phyloP scores from a whole-genome alignment of 2,888 invertebrate genomes.

The Mythimna vitellina region DNA sequence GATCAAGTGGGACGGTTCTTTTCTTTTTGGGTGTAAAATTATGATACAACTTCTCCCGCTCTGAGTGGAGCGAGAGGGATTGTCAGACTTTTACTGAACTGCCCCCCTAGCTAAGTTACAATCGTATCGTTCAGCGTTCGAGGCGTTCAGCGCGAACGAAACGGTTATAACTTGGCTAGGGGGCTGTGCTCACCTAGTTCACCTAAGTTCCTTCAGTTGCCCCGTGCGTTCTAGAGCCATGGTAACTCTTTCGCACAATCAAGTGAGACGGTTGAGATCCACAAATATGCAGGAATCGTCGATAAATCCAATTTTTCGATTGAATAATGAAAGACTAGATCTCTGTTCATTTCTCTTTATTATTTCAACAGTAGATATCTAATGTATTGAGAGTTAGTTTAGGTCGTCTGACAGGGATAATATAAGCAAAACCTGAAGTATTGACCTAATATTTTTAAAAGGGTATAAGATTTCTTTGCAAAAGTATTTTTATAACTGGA shows the following conservation, averaged over 20 bases:
- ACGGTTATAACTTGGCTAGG: too few relatives aligned
- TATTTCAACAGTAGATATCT: conserved; percentile 15
- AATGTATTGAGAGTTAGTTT: conserved; percentile 25
- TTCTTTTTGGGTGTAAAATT: too few relatives aligned
- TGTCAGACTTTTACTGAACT: too few relatives aligned
- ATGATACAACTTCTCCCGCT: too few relatives aligned
- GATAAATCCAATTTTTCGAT: background rate
- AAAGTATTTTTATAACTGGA: background rate
- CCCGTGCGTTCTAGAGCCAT: background rate
- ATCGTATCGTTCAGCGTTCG: too few relatives aligned
- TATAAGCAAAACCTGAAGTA: background rate
- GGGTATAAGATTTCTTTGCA: background rate
- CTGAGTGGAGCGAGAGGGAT: too few relatives aligned
- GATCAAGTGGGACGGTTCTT: too few relatives aligned
- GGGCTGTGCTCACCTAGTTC: too few relatives aligned
- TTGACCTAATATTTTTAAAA: conserved; percentile 8
- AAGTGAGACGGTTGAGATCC: background rate
- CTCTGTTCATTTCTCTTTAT: conserved; percentile 14
- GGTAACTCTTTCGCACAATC: too few relatives aligned
- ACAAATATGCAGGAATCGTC: conserved; percentile 21
- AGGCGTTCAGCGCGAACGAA: too few relatives aligned
- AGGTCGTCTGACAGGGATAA: conserved; percentile 27
- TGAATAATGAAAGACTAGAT: conserved; percentile 11
- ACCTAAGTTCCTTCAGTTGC: too few relatives aligned
- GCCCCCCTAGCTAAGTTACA: too few relatives aligned